Conservation (phyloP, 2,113 vertebrate species). For the Actenoides lindsayi region DNA sequence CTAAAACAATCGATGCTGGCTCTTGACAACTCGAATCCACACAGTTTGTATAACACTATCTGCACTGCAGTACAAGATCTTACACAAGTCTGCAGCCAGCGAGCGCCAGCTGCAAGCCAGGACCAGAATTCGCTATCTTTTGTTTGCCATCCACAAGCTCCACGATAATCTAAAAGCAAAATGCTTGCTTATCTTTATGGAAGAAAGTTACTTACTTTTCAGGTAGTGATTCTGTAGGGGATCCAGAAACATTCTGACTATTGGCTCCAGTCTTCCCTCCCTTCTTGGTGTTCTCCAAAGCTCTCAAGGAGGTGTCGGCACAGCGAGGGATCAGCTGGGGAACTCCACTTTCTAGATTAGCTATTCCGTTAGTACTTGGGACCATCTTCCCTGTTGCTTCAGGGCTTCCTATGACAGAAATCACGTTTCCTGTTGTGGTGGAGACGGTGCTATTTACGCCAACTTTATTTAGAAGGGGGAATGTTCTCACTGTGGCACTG, state of each 20-base stretch:
- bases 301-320: constrained; percentile 76
- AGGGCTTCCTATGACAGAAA: constrained; percentile 81
- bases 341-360: constrained; percentile 76
- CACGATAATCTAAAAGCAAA: neutral
- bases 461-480: constrained; percentile 86
- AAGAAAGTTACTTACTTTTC: constrained; percentile 82
- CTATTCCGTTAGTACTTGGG: constrained; percentile 76
- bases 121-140: neutral
- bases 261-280: constrained; percentile 76
- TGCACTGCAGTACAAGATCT: neutral
- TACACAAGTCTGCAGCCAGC: neutral
- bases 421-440: constrained; percentile 78
- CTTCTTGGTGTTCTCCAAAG: constrained; percentile 86
- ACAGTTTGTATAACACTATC: neutral
- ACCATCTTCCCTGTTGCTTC: constrained; percentile 82
- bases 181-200: neutral
- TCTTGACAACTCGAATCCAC: neutral
- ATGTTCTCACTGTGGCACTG: constrained; percentile 82
- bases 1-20: neutral
- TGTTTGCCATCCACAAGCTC: neutral
- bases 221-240: constrained; percentile 77
- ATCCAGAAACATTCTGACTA: constrained; percentile 73
- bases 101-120: neutral
- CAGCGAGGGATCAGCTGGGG: constrained; percentile 88
- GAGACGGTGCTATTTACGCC: constrained; percentile 77